phyloP scores from a whole-genome alignment of 2,797 vertebrate species.

The Mus spretus region DNA sequence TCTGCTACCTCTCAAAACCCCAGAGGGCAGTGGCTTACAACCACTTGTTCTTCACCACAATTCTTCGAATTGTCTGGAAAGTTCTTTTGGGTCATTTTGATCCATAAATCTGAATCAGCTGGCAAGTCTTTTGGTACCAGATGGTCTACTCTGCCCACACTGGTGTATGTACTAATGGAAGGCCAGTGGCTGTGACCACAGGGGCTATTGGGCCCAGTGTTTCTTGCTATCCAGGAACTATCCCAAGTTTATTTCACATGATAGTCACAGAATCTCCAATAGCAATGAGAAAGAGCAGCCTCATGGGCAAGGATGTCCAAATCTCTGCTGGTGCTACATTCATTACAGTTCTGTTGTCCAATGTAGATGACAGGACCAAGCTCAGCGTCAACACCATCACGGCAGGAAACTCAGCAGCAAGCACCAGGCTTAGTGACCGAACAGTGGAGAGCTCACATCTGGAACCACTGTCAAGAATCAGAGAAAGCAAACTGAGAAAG shows the following conservation, averaged over 20 bases:
- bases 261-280: neutral
- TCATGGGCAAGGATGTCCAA: neutral
- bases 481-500: neutral
- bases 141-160: neutral
- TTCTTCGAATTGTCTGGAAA: neutral
- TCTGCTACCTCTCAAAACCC: neutral
- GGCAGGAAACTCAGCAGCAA: neutral
- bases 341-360: neutral
- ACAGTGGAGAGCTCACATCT: neutral
- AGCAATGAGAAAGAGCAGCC: neutral
- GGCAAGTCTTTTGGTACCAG: neutral
- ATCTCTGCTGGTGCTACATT: neutral
- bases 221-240: neutral
- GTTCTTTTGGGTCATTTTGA: neutral
- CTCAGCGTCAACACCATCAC: neutral
- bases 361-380: neutral
- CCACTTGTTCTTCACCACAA: neutral
- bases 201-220: neutral
- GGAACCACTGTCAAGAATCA: neutral
- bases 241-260: neutral
- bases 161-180: neutral
- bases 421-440: too few relatives aligned
- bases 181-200: neutral
- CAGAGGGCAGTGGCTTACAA: slow-evolving; percentile 6
- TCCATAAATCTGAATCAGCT: neutral